Evolutionary conservation across 2,113 vertebrate species (phyloP).

Genomic region (Forbesichthys agassizii): DNA sequence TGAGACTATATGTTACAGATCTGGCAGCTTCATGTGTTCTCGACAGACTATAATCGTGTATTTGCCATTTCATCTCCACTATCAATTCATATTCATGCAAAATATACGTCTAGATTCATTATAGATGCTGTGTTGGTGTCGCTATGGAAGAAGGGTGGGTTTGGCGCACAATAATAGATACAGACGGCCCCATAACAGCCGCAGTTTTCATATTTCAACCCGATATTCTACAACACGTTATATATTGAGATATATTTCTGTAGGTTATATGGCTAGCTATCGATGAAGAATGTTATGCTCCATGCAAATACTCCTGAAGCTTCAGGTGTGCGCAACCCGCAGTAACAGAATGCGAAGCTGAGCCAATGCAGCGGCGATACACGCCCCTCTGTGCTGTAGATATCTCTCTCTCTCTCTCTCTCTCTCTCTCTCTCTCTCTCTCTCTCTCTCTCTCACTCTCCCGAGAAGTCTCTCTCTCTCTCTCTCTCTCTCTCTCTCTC

Average conservation of each 20-base stretch:
- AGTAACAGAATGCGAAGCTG: slow-evolving; percentile 65
- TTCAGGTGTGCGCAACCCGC: slow-evolving; percentile 72
- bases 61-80: slow-evolving; percentile 10
- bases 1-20: slow-evolving; percentile 11
- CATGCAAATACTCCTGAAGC: slow-evolving; percentile 27
- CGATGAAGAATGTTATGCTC: background rate
- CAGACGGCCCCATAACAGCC: background rate
- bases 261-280: background rate
- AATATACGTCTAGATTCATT: slow-evolving; percentile 60
- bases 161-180: background rate
- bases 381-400: slow-evolving; percentile 67
- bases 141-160: slow-evolving; percentile 60
- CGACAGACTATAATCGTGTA: background rate
- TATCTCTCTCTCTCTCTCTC: too few species aligned
- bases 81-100: slow-evolving; percentile 35
- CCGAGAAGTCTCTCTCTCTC: too few species aligned
- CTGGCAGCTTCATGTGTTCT: too few species aligned
- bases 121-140: slow-evolving; percentile 62
- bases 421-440: slow-evolving; percentile 9
- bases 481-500: too few species aligned
- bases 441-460: background rate
- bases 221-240: slow-evolving; percentile 7
- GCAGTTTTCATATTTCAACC: background rate
- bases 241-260: background rate
- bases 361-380: slow-evolving; percentile 73